Conservation (phyloP, 35 echinoderm and acorn worm genomes). For the Heliocidaris erythrogramma region DNA sequence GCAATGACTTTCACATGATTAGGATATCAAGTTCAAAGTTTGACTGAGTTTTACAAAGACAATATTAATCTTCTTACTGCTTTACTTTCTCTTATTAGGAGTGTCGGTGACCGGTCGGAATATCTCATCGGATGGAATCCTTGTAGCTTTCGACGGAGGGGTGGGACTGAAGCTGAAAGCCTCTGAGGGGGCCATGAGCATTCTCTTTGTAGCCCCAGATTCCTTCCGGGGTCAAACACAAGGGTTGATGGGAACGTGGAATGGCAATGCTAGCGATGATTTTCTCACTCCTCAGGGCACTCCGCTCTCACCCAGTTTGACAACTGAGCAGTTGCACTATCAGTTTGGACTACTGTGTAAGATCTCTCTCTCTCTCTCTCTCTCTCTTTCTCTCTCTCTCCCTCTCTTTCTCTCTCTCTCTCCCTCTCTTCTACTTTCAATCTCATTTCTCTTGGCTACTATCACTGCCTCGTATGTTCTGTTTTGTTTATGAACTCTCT, state of each 20-base stretch:
- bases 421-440: no score
- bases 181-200: background rate
- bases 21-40: no score
- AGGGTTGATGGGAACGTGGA: conserved; percentile 58
- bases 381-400: no score
- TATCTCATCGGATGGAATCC: background rate
- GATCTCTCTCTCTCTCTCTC: background rate
- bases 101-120: background rate
- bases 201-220: background rate
- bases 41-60: no score
- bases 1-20: no score
- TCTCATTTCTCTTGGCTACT: no score
- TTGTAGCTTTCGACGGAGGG: background rate
- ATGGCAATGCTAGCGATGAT: conserved; percentile 22
- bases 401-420: no score
- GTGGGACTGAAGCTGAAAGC: background rate
- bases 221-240: conserved; percentile 24
- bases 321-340: background rate
- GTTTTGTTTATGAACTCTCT: no score
- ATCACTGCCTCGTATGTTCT: no score
- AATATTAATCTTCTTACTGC: no score
- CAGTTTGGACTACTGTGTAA: background rate
- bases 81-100: background rate
- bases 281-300: background rate
- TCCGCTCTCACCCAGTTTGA: background rate